Base-by-base conservation (phyloP, 1,140 invertebrate species). In the Drosophila baimaii region DNA sequence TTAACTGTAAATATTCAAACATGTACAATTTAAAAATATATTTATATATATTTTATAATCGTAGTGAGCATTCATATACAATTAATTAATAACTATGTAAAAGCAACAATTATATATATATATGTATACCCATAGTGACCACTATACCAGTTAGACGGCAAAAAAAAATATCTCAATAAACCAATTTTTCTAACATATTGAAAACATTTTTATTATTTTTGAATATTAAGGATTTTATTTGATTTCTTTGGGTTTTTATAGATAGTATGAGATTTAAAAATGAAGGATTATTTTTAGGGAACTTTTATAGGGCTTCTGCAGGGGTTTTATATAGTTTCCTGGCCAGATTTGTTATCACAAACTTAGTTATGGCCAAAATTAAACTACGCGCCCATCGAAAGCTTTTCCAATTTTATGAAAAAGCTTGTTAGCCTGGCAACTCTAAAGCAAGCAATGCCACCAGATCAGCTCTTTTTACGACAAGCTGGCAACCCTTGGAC, bases 121-220 rank as follows among this genome's bases (percentile, higher is more conserved):
- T 41, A 68, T 54, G 47, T 55, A 77, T 52, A 74, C 61, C 65
- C 72, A 72, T 80, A 82, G 79, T 79, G 66, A 73, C 63, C 83
- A 88, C 83, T 76, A 84, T 88, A 86, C 83, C 79, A 86, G 75
- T 75, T 72, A 65, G 72, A 75, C 64, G 75, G 82, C 73, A 77
- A 79, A 71, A 52, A 77, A 81, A 78, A 82, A 86, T 82, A 88
- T 86, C 83, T 86, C 83, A 86, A 86, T 86, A 86, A 86, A 86
- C 51, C 75, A 77, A 66, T 79, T 86, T 88, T 86, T 86, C 79
- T 86, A 86, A 86, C 82, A 85, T 75, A 76, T 47, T 44, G 2
- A 35, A 35, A 3, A 3, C 5, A 21, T 19, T 25, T 66, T n/a
- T 6, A 47, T 13, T 0, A 19, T 37, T 37, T 37, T 15, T 6